Evolutionary conservation across 64 coral and sea anemone genomes (phyloP), one percentile per base, ranked within the genome.

Genomic region (Porites australiensis): DNA sequence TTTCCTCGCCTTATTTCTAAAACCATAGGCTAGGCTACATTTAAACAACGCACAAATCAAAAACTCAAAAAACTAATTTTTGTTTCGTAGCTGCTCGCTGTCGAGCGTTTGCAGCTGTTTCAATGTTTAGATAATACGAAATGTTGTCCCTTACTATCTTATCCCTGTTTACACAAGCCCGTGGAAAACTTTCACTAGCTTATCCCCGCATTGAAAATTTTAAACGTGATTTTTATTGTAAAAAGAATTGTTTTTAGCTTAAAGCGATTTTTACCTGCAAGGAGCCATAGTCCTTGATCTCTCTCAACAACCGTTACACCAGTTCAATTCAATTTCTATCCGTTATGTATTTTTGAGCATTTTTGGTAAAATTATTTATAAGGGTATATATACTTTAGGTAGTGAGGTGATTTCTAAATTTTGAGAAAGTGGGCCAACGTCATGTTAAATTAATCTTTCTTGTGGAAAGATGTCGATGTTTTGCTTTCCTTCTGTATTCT

Each of bases 111-210:
- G 18, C 81, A 84, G 62, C 81, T 84, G 81, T 69, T 84, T 51
- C 20, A 68, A 84, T 84, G 81, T 84, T 84, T 84, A 84, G 81
- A 68, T 65, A 84, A 84, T 68, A 49, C 69, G 81, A 69, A 84
- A 84, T 84, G 81, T 84, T 68, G 81, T 69, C 81, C 64, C 47
- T 69, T 15, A 69, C 81, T 68, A 84, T 84, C 81, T 84, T 20
- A 50, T 18, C 46, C 10, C 2, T 84, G 63, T 84, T 84, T 64
- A 84, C 62, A 68, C 58, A 68, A 84, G 61, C 81, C 10, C 27
- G 27, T 65, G 16, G 81, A 51, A 47, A 69, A 84, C 45, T 69
- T 68, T 68, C 45, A 69, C 45, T 66, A 69, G 44, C 44, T 69
- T 13, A n/a, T 18, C 69, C 81, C 81, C 81, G 61, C 63, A 13